Conservation (phyloP, 2,888 invertebrate species). For the Drosophila pseudotakahashii region DNA sequence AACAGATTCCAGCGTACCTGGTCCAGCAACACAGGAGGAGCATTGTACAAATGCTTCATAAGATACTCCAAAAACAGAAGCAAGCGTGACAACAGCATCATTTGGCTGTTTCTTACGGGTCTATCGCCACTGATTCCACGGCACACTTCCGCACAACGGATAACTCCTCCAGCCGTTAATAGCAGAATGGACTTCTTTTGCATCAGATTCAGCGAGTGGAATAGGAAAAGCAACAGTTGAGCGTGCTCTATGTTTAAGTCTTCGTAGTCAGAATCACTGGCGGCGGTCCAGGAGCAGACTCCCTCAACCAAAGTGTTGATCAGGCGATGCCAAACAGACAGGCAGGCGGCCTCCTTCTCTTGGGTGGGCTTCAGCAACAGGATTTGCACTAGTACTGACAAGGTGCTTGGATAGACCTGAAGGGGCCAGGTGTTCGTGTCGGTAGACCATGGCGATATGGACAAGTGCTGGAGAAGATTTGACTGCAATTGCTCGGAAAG, state of each 20-base stretch:
- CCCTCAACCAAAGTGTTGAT: slow-evolving; percentile 95
- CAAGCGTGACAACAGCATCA: slow-evolving; percentile 92
- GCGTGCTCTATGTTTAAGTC: slow-evolving; percentile 98
- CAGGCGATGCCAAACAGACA: slow-evolving; percentile 95
- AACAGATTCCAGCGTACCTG: slow-evolving; percentile 95
- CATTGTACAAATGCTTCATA: slow-evolving; percentile 97
- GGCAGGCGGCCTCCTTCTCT: slow-evolving; percentile 95
- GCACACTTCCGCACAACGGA: slow-evolving; percentile 88
- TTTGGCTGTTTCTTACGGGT: slow-evolving; percentile 86
- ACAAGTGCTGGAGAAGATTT: slow-evolving; percentile 89
- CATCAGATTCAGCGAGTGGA: slow-evolving; percentile 97
- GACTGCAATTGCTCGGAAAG: slow-evolving; percentile 89
- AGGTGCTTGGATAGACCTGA: slow-evolving; percentile 91
- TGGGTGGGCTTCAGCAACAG: slow-evolving; percentile 91
- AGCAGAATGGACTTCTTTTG: slow-evolving; percentile 97
- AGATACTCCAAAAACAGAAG: slow-evolving; percentile 96
- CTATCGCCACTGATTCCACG: slow-evolving; percentile 84
- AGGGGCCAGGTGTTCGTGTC: slow-evolving; percentile 90
- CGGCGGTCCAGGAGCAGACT: slow-evolving; percentile 85
- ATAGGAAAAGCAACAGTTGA: slow-evolving; percentile 95
- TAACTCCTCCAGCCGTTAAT: slow-evolving; percentile 90
- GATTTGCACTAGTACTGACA: slow-evolving; percentile 93
- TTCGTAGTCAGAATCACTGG: slow-evolving; percentile 84
- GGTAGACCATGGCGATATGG: slow-evolving; percentile 89
- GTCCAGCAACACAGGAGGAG: slow-evolving; percentile 92